These are phyloP conservation scores for Chrysemys picta DNA, from an alignment of 2,113 vertebrate species.

Conservation along the genomic window DNA sequence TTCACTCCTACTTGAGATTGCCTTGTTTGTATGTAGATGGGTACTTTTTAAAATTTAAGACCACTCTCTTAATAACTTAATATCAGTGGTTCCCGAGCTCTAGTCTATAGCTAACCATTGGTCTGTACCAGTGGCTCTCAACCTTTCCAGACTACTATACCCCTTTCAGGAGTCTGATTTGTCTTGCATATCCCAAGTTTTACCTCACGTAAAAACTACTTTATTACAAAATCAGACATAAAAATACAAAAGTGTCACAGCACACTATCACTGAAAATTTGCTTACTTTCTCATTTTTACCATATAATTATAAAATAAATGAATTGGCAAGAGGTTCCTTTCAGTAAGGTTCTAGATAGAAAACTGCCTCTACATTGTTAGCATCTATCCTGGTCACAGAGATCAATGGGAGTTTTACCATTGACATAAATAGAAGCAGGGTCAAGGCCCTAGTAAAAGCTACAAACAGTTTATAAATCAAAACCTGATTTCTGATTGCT, in stretches of 20 bases:
- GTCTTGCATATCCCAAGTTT: no score
- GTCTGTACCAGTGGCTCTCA: background rate
- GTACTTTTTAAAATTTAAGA: background rate
- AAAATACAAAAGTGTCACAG: no score
- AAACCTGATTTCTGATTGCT: background rate
- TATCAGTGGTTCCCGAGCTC: background rate
- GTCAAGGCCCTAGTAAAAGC: background rate
- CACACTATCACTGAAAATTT: no score
- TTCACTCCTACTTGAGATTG: background rate
- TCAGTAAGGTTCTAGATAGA: background rate
- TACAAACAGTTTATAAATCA: background rate
- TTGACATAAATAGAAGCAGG: background rate
- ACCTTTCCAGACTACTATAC: no score
- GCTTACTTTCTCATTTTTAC: no score
- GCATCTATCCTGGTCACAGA: background rate
- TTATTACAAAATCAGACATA: no score
- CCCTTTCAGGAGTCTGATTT: no score
- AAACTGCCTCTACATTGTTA: background rate
- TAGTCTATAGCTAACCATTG: background rate
- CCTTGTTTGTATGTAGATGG: background rate
- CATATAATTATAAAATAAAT: no score
- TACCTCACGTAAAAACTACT: no score
- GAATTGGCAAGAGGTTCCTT: background rate
- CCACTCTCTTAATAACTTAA: background rate
- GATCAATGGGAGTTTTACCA: background rate